Base-by-base conservation (phyloP, 92 coral and sea anemone species). In the Epizoanthus fatuus region DNA sequence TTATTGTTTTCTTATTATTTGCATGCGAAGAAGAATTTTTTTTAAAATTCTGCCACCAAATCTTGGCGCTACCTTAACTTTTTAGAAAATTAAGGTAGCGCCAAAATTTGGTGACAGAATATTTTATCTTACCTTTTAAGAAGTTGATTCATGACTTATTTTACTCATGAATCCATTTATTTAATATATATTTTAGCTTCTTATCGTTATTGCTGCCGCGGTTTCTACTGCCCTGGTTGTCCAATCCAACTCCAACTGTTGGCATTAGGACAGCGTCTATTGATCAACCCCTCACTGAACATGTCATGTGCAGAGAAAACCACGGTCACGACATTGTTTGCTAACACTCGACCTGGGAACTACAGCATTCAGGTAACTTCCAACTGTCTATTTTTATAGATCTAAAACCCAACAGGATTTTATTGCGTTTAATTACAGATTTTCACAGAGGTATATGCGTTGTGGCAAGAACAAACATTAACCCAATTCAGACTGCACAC, bases 181-280 rank as follows among this genome's bases (percentile, higher is more conserved):
- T 22, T 29, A 2, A 12, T 25, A 63, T 29, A 19, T 72, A 52
- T 86, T 76, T 7, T 80, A 92, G 95, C 91, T 40, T 85, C 80
- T 15, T 92, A 92, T 57, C 90, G 69, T 22, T 93, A 68, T 79
- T 92, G 95, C 67, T 92, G 93, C 74, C 45, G 66, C 57, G 93
- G 95, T 15, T 78, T 86, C 54, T 90, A 86, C 80, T 92, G 95
- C 52, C 95, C 95, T 49, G 72, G 78, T 40, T 89, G 97, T 35
- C 89, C 94, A 8, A 7, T 49, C 10, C 9, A 49, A 49, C 38
- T 62, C 32, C 29, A 20, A 17, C 29, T 62, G 67, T 62, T 17
- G 29, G 67, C 67, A 0, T 29, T 62, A 8, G 67, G 67, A 17
- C 32, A 62, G 29, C 39, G 29, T 5, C 67, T 62, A 8, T 29